Percentiles rank a stretch among this genome's conserved stretches.
These are phyloP conservation scores for Beaufortia kweichowensis DNA, from an alignment of 2,113 vertebrate genomes.

Conservation along the genomic window DNA sequence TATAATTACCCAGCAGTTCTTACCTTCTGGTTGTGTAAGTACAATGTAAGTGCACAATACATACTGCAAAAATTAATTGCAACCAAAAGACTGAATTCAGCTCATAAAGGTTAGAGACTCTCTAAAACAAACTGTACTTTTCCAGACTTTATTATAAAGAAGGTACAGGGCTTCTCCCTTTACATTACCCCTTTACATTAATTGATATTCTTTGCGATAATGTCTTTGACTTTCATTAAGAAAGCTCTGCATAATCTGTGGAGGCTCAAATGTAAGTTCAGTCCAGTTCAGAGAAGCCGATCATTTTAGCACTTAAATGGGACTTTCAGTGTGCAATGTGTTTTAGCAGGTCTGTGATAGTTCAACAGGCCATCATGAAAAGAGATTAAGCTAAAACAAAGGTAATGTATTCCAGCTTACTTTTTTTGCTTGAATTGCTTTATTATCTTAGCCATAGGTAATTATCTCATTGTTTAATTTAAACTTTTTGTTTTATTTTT, in stretches of 20 bases:
- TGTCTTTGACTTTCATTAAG: neutral
- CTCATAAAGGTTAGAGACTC: neutral
- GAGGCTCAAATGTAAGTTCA: slow-evolving; percentile 17
- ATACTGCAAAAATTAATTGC: too few relatives aligned
- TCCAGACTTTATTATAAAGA: neutral
- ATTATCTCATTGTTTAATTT: neutral
- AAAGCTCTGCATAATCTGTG: neutral
- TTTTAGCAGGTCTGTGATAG: slow-evolving; percentile 33
- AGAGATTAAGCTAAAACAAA: neutral
- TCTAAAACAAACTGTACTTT: too few relatives aligned
- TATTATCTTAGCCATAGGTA: neutral
- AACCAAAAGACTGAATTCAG: neutral
- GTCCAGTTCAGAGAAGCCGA: neutral
- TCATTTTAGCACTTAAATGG: slow-evolving; percentile 30
- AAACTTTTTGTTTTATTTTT: neutral
- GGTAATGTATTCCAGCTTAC: neutral
- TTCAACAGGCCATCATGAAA: slow-evolving; percentile 7
- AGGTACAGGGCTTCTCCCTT: too few relatives aligned
- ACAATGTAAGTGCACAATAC: too few relatives aligned
- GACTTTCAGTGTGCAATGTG: slow-evolving; percentile 6
- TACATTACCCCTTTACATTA: neutral
- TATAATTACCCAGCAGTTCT: slow-evolving; percentile 2
- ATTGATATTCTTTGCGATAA: neutral
- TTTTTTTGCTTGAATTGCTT: neutral
- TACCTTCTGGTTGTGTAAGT: too few relatives aligned